A percentile compares a stretch with the other conserved stretches of the same genome.
Conservation (phyloP, 2,113 vertebrate species). For the Prietella phreatophila region DNA sequence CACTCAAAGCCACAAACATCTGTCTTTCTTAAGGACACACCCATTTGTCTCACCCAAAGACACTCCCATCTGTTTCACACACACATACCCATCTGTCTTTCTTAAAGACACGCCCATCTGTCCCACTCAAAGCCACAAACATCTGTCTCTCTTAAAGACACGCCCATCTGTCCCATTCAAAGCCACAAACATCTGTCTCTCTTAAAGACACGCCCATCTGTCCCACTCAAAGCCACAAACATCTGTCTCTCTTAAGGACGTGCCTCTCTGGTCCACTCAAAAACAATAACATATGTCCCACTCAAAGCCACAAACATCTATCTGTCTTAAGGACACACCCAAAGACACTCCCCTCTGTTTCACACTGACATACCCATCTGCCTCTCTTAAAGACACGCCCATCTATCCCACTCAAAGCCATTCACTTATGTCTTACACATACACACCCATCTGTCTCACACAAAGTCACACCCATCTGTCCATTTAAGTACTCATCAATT, state of each 20-base stretch:
- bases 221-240: background rate
- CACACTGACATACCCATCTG: background rate
- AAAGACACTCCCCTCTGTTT: background rate
- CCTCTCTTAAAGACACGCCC: background rate
- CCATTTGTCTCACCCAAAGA: background rate
- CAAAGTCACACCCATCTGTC: background rate
- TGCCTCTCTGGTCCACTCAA: background rate
- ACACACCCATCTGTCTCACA: background rate
- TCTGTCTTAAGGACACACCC: background rate
- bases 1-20: background rate
- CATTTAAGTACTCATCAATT: background rate
- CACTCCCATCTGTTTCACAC: background rate
- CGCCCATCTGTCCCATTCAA: background rate
- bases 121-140: background rate
- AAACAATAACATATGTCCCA: background rate
- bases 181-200: background rate
- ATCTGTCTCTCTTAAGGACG: background rate
- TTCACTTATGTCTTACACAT: too few relatives aligned
- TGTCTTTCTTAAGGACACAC: background rate
- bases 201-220: background rate
- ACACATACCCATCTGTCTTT: background rate
- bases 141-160: background rate
- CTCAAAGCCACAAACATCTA: background rate
- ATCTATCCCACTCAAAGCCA: background rate
- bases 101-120: background rate